A percentile compares a stretch with the other conserved stretches of the same genome.
These are phyloP conservation scores for Caenorhabditis imperialis DNA, from an alignment of 2,888 invertebrate species.

Conservation along the genomic window DNA sequence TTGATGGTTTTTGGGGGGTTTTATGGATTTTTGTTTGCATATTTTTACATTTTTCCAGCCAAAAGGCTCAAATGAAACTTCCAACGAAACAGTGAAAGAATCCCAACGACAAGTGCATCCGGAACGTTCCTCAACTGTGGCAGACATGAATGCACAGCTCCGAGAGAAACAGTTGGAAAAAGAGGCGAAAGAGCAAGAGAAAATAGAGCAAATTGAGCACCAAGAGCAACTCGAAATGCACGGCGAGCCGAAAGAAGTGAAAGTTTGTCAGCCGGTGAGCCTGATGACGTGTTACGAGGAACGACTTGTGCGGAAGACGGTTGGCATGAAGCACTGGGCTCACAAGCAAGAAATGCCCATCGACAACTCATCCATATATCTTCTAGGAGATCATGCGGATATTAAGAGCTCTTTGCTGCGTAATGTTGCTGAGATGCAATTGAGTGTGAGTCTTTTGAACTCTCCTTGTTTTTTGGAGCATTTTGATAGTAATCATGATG, in stretches of 20 bases:
- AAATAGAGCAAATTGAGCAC: too few relatives aligned
- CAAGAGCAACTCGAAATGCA: too few relatives aligned
- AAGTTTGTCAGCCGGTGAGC: neutral
- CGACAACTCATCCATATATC: constrained; percentile 16
- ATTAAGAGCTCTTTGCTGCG: constrained; percentile 30
- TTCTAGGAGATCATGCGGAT: constrained; percentile 23
- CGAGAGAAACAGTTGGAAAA: too few relatives aligned
- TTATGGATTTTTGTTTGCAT: too few relatives aligned
- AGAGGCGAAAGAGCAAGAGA: too few relatives aligned
- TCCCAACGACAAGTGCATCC: too few relatives aligned
- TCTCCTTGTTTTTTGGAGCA: neutral
- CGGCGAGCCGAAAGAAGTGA: neutral
- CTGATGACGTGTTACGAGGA: constrained; percentile 38
- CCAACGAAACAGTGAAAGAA: too few relatives aligned
- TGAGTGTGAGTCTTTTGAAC: constrained; percentile 4
- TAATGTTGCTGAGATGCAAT: constrained; percentile 24
- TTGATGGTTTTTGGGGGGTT: too few relatives aligned
- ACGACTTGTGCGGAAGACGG: constrained; percentile 17
- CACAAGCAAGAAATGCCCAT: constrained; percentile 27
- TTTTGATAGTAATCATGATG: neutral
- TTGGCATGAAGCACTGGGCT: constrained; percentile 25
- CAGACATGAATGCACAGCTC: too few relatives aligned
- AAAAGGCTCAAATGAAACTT: too few relatives aligned
- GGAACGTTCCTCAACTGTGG: too few relatives aligned
- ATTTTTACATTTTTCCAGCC: too few relatives aligned